These are phyloP conservation scores for Harpalus rubripes DNA, from an alignment of 2,888 invertebrate genomes.

Conservation along the genomic window DNA sequence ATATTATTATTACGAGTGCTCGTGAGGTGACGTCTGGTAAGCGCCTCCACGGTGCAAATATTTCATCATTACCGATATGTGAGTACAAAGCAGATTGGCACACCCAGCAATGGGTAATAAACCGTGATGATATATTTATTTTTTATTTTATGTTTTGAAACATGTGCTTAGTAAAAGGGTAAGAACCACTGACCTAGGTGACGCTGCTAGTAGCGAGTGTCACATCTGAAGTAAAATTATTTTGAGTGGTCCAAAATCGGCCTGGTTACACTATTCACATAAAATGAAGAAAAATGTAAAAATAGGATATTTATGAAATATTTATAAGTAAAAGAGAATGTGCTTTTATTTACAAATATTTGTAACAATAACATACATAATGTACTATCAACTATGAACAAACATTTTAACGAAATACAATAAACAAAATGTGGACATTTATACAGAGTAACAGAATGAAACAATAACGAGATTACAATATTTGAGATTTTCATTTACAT, in stretches of 20 bases:
- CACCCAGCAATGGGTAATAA: too few relatives aligned
- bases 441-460: conserved; percentile 30
- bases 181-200: too few relatives aligned
- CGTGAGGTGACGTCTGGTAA: too few relatives aligned
- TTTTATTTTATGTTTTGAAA: too few relatives aligned
- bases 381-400: conserved; percentile 57
- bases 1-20: too few relatives aligned
- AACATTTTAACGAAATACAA: conserved; percentile 56
- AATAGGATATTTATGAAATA: not conserved
- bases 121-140: too few relatives aligned
- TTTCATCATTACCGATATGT: too few relatives aligned
- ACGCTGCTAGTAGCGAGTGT: too few relatives aligned
- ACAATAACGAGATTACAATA: conserved; percentile 55
- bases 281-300: not conserved
- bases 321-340: conserved; percentile 29
- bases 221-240: too few relatives aligned
- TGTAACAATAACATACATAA: conserved; percentile 66
- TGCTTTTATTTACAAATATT: conserved; percentile 65
- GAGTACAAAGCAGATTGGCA: too few relatives aligned
- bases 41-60: too few relatives aligned
- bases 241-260: not conserved
- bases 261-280: not conserved
- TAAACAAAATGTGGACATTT: conserved; percentile 51
- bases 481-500: conserved; percentile 25
- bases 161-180: too few relatives aligned